A percentile compares a stretch with the other conserved stretches of the same genome.
Evolutionary conservation across 2,113 vertebrate species (phyloP).

Genomic region (Dipodomys merriami): DNA sequence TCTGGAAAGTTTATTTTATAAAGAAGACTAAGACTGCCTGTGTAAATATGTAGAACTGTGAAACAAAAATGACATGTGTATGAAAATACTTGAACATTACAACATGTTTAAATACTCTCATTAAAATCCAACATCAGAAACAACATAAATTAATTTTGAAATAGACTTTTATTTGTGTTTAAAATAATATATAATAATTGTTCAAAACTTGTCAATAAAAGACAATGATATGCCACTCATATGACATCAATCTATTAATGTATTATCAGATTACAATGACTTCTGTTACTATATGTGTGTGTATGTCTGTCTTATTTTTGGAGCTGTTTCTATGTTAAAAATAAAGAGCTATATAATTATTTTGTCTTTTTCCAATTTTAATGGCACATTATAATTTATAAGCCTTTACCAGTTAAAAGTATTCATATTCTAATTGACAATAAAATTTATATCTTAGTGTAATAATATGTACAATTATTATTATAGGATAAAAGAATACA

Average conservation of each 20-base stretch:
- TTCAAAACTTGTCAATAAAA: neutral
- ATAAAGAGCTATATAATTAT: neutral
- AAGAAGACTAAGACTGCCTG: neutral
- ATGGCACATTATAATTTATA: neutral
- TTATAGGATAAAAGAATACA: neutral
- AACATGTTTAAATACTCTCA: neutral
- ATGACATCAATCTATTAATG: neutral
- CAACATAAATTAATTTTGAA: slow-evolving; percentile 15
- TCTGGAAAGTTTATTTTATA: slow-evolving; percentile 32
- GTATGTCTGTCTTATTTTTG: neutral
- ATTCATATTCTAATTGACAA: neutral
- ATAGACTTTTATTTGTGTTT: neutral
- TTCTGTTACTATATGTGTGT: neutral
- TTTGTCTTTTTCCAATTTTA: neutral
- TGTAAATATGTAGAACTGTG: neutral
- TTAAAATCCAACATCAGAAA: neutral
- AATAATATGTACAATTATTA: neutral
- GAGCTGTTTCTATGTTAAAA: neutral
- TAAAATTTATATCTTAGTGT: neutral
- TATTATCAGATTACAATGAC: neutral
- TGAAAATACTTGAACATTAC: neutral
- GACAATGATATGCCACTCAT: neutral
- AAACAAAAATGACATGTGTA: slow-evolving; percentile 16
- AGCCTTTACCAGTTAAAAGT: fast-evolving
- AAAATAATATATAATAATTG: neutral